Base-by-base conservation (phyloP, 2,113 vertebrate genomes). In the Scytalopus superciliaris region DNA sequence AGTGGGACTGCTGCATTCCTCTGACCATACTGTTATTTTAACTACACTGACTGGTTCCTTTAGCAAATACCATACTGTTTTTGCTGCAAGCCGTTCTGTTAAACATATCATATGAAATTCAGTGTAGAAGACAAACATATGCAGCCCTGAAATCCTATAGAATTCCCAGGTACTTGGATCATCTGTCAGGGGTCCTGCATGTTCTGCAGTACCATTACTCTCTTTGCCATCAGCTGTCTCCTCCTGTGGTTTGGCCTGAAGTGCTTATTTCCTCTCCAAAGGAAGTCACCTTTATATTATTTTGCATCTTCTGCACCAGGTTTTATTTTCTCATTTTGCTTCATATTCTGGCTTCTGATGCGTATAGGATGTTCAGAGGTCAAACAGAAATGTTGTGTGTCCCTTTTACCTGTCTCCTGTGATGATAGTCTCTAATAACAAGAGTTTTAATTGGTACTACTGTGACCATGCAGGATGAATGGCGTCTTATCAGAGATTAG, bases 151-250 rank as follows among this genome's bases (percentile, higher is more conserved):
- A 85, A 62, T 69, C 47, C 33, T 63, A 2, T 22, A 37, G 4
- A 3, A n/a, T 56, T 33, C 42, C 44, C 44, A 37, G 24, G 49
- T 3, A 1, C 57, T 68, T 4, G 7, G 39, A 35, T 70, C 15
- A 2, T 80, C 59, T 86, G 14, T 74, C 57, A 57, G 78, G 19
- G 37, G 22, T 87, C 28, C 30, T 56, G 47, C 2, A 3, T 30
- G 40, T 19, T 84, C 57, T 40, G 17, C 57, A 37, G 30, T 21
- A 40, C 33, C 0, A 0, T 33, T 53, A 28, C 25, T 89, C 3
- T 0, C 39, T 70, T 79, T 70, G 25, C 27, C 1, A 1, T 40
- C 0, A 1, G 9, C 44, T 63, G 9, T 49, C 40, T 42, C 21
- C 31, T 82, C 31, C 6, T 25, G 11, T 25, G 6, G 0, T 8